These are phyloP conservation scores for Emys orbicularis DNA, from an alignment of 2,797 vertebrate species.

Conservation along the genomic window DNA sequence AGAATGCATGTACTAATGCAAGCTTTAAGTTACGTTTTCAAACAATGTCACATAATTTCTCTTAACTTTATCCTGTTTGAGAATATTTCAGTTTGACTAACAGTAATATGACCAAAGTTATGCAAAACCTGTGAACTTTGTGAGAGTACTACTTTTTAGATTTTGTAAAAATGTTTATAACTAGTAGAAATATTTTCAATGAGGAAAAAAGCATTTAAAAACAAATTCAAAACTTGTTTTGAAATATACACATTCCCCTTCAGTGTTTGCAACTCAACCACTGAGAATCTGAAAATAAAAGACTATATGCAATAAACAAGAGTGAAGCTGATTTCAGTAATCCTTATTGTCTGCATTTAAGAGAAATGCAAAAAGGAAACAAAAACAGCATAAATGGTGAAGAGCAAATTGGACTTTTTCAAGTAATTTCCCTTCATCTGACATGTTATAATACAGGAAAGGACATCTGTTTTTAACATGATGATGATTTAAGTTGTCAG, in stretches of 20 bases:
- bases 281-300: slow-evolving; percentile 45
- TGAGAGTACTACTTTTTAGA: not conserved
- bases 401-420: not conserved
- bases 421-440: not conserved
- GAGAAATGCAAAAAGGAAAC: not conserved
- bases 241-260: slow-evolving; percentile 3
- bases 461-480: not conserved
- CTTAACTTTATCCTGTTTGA: slow-evolving; percentile 42
- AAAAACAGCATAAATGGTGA: not conserved
- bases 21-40: slow-evolving; percentile 44
- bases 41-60: slow-evolving; percentile 53
- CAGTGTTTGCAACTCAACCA: not conserved
- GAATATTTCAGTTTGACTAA: slow-evolving; percentile 44
- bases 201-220: not conserved
- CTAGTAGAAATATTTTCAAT: slow-evolving; percentile 12
- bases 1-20: slow-evolving; percentile 6
- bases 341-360: not conserved
- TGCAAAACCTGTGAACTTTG: not conserved
- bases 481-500: not conserved
- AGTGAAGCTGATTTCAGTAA: not conserved
- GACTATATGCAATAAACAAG: not conserved
- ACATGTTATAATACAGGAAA: not conserved
- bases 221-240: not conserved
- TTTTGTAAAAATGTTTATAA: not conserved
- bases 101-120: slow-evolving; percentile 29